Evolutionary conservation across 1,140 invertebrate genomes (phyloP).

Genomic region (Zaprionus ornatus): DNA sequence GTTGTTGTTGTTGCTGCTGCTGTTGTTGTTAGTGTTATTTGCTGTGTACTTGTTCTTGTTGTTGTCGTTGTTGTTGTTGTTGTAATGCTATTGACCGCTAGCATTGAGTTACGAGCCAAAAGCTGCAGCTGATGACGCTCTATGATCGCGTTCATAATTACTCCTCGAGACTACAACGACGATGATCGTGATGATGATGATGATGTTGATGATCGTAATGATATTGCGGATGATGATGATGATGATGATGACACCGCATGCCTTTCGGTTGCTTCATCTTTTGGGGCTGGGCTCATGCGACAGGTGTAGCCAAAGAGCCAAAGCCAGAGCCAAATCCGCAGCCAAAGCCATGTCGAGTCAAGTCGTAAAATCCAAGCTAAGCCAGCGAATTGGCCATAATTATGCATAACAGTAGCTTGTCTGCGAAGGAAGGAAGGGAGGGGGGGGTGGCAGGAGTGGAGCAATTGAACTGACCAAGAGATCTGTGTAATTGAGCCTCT

Average conservation of each 20-base stretch:
- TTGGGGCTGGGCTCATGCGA: conserved; percentile 25
- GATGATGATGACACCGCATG: neutral
- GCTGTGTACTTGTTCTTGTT: conserved; percentile 15
- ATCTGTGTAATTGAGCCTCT: conserved; percentile 19
- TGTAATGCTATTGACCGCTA: conserved; percentile 72
- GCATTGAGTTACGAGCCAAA: conserved; percentile 69
- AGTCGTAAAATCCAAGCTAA: conserved; percentile 30
- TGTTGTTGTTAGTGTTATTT: conserved; percentile 9
- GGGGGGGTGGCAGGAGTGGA: too few relatives aligned
- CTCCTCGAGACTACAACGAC: conserved; percentile 4
- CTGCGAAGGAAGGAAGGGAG: too few relatives aligned
- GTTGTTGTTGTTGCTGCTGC: conserved; percentile 24
- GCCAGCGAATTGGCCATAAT: conserved; percentile 39
- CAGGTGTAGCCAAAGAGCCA: conserved; percentile 27
- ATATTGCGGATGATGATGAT: conserved; percentile 6
- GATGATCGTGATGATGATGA: neutral
- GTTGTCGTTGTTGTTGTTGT: conserved; percentile 26
- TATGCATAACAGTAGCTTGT: conserved; percentile 31
- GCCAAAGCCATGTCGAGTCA: neutral
- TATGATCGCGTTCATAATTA: conserved; percentile 51
- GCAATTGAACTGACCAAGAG: conserved; percentile 3
- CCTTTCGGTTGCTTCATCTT: conserved; percentile 2
- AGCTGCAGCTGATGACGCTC: conserved; percentile 39
- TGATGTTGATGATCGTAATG: conserved; percentile 1
- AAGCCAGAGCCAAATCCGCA: neutral